Evolutionary conservation across 2,888 invertebrate genomes (phyloP), one percentile per base, ranked within the genome.

Genomic region (Abrostola tripartita): DNA sequence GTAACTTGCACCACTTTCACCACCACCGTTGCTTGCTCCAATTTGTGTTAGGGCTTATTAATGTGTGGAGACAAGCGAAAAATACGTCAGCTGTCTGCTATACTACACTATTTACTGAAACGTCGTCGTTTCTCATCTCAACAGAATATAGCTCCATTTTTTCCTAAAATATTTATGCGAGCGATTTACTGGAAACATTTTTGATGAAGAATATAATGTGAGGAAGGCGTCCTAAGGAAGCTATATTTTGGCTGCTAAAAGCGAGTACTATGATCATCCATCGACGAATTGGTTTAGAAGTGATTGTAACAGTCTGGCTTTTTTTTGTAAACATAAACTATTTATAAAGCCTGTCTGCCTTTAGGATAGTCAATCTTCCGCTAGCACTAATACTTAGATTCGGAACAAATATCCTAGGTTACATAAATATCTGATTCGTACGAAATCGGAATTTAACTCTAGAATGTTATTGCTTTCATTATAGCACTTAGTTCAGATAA

Each of bases 31-130:
- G 82, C 83, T 85, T 82, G 73, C 83, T 84, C 83, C 86, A 89
- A 90, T 91, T 90, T 89, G 84, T 86, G 88, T 88, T 87, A 88
- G 83, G 76, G 78, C 79, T 85, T 85, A 85, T 86, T 89, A 88
- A 90, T 86, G 85, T 81, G 74, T 75, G 74, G 79, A 83, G 85
- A 86, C 86, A 83, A 79, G 85, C 81, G 83, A 86, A 87, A 89
- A 87, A 85, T 82, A 76, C 76, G 78, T 82, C 81, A 81, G 72
- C 77, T 75, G 78, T 82, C 81, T 81, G 72, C 77, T 74, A 76
- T 74, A 79, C 57, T 57, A 65, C 78, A 79, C 78, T 78, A 78
- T 79, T 76, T 79, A 74, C 68, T 64, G 47, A 63, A 75, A 70
- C 70, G 74, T 74, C 62, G 36, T 57, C 66, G 54, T 78, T 79